Conservation (phyloP, 2,797 vertebrate species). For the Danio albolineatus region DNA sequence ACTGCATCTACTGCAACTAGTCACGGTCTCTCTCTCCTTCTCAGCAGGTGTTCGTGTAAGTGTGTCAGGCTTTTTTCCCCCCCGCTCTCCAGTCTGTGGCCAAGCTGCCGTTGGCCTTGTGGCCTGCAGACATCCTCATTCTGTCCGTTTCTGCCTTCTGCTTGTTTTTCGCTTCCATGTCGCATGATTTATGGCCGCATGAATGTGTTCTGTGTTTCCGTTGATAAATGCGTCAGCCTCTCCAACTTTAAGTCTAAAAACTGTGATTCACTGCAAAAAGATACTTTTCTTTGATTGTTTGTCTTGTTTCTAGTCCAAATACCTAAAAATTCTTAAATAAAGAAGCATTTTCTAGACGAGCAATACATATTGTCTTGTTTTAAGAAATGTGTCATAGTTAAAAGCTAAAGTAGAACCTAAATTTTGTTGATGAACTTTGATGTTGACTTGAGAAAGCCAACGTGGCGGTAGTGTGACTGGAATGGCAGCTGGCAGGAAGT, state of each 20-base stretch:
- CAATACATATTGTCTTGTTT: too few species aligned
- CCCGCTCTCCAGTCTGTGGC: not conserved
- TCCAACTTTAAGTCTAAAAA: not conserved
- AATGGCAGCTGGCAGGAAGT: too few species aligned
- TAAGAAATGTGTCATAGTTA: too few species aligned
- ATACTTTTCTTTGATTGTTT: too few species aligned
- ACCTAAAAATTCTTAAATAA: too few species aligned
- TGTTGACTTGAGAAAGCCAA: too few species aligned
- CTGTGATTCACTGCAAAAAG: not conserved
- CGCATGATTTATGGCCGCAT: not conserved
- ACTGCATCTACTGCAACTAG: not conserved
- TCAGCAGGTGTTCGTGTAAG: not conserved
- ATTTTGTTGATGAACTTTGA: too few species aligned
- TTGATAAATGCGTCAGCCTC: not conserved
- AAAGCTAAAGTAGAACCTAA: too few species aligned
- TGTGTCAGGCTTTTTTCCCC: not conserved
- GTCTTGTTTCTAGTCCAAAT: too few species aligned
- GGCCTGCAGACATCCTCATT: conserved; percentile 10
- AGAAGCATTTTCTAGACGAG: too few species aligned
- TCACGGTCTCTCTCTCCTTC: not conserved
- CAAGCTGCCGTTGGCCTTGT: not conserved
- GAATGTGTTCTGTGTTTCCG: not conserved
- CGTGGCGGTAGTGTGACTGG: too few species aligned
- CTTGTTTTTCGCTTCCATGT: not conserved
- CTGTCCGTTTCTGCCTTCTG: not conserved